phyloP scores from a whole-genome alignment of 2,888 invertebrate species.

The Cylloceria caligata region DNA sequence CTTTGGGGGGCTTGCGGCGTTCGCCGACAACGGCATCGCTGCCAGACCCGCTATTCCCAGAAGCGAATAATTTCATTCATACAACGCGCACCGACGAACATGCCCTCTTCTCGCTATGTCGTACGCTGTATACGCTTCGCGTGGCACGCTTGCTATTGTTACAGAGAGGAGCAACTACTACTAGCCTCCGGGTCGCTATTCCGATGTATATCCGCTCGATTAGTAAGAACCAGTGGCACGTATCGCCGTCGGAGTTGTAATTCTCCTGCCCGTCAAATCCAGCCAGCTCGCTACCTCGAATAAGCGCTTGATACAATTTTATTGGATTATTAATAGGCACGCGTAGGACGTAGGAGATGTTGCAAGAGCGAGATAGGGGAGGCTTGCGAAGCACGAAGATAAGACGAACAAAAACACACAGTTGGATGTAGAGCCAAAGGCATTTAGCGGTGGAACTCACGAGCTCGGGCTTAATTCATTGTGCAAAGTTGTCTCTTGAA shows the following conservation, averaged over 20 bases:
- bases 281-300: slow-evolving; percentile 20
- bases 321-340: slow-evolving; percentile 49
- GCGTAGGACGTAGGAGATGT: background rate
- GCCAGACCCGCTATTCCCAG: slow-evolving; percentile 80
- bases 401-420: slow-evolving; percentile 1
- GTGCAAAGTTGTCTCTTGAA: slow-evolving; percentile 83
- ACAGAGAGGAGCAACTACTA: slow-evolving; percentile 79
- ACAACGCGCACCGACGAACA: slow-evolving; percentile 79
- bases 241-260: slow-evolving; percentile 48
- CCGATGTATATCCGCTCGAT: slow-evolving; percentile 56
- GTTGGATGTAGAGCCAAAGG: background rate
- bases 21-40: slow-evolving; percentile 43
- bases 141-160: slow-evolving; percentile 82
- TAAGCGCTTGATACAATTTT: slow-evolving; percentile 39
- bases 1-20: slow-evolving; percentile 67
- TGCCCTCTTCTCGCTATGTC: slow-evolving; percentile 21
- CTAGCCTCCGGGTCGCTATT: slow-evolving; percentile 51
- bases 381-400: background rate
- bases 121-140: slow-evolving; percentile 75
- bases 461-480: slow-evolving; percentile 81
- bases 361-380: background rate
- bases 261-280: slow-evolving; percentile 45
- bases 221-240: slow-evolving; percentile 58
- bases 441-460: slow-evolving; percentile 74
- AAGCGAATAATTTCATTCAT: slow-evolving; percentile 84